Percentiles rank a stretch among this genome's conserved stretches.
Evolutionary conservation across 2,113 vertebrate genomes (phyloP).

Genomic region (Oreotrochilus melanogaster): DNA sequence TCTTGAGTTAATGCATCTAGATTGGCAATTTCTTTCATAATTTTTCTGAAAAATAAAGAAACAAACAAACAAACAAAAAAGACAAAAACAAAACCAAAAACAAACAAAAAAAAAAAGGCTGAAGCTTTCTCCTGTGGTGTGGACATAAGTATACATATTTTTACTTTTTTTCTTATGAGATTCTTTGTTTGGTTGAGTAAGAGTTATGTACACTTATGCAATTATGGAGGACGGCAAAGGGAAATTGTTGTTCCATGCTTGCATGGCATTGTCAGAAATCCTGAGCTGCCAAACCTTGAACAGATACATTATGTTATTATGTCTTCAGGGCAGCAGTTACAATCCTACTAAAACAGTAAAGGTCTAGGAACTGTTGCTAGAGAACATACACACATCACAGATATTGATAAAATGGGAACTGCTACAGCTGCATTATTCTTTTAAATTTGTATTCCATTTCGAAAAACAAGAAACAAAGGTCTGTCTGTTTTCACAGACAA

Average conservation of each 20-base stretch:
- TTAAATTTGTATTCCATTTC: not conserved
- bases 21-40: not conserved
- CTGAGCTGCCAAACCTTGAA: not conserved
- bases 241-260: not conserved
- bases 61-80: too few species aligned
- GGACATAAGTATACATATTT: not conserved
- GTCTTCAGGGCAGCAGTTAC: not conserved
- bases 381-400: not conserved
- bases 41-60: not conserved
- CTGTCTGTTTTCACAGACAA: not conserved
- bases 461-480: not conserved
- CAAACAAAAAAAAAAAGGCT: not conserved
- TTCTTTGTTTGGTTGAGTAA: not conserved
- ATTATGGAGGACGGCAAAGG: not conserved
- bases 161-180: not conserved
- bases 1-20: not conserved
- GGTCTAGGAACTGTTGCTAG: not conserved
- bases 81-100: not conserved
- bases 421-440: not conserved
- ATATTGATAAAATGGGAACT: not conserved
- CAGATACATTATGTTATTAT: not conserved
- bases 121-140: not conserved
- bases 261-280: not conserved
- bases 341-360: not conserved
- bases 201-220: rapidly evolving